Percentiles rank a stretch among this genome's conserved stretches.
Evolutionary conservation across 1,140 invertebrate genomes (phyloP).

Genomic region (Leptinotarsa lineolata): DNA sequence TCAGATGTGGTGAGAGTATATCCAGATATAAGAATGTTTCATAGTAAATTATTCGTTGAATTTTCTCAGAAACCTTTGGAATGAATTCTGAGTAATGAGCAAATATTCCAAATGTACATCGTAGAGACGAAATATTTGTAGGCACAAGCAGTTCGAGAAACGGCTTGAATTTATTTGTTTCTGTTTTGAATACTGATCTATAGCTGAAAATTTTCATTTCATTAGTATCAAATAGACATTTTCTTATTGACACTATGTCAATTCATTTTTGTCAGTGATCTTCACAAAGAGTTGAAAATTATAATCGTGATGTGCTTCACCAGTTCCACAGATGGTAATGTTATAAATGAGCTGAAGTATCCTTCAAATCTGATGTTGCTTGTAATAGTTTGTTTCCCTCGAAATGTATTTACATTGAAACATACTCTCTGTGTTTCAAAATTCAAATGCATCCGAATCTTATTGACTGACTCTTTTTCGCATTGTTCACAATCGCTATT

Average conservation of each 20-base stretch:
- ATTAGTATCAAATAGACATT: background rate
- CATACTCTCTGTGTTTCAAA: too few relatives aligned
- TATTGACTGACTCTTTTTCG: too few relatives aligned
- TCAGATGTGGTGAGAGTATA: background rate
- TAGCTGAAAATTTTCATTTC: background rate
- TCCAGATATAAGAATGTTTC: background rate
- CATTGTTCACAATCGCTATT: too few relatives aligned
- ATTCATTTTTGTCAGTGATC: too few relatives aligned
- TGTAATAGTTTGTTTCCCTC: too few relatives aligned
- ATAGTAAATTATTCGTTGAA: background rate
- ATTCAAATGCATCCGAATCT: too few relatives aligned
- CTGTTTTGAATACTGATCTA: background rate
- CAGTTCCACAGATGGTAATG: too few relatives aligned
- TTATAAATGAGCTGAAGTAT: background rate
- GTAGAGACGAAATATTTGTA: background rate
- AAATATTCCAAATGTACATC: background rate
- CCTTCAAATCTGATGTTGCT: too few relatives aligned
- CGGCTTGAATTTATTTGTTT: background rate
- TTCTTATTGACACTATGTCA: too few relatives aligned
- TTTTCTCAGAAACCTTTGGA: background rate
- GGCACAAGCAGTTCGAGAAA: background rate
- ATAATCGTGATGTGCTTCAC: too few relatives aligned
- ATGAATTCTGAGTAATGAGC: background rate
- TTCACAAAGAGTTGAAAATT: too few relatives aligned
- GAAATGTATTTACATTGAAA: too few relatives aligned